Conservation (phyloP, 2,113 vertebrate species). For the Rattus rattus region DNA sequence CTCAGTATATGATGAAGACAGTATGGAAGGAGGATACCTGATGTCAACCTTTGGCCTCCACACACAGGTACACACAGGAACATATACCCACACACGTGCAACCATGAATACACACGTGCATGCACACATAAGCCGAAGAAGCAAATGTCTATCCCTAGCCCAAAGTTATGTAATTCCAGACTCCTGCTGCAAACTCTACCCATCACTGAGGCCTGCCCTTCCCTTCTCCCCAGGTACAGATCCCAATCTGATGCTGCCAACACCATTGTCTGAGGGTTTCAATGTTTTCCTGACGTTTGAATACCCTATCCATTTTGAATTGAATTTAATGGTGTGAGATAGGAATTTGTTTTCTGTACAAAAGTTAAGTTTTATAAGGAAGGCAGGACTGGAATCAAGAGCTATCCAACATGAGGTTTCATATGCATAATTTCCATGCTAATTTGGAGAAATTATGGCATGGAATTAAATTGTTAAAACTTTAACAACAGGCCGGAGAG, state of each 20-base stretch:
- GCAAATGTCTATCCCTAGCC: background rate
- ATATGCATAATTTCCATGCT: background rate
- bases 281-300: background rate
- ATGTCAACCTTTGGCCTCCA: background rate
- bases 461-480: background rate
- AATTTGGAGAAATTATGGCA: background rate
- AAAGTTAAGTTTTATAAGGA: background rate
- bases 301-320: background rate
- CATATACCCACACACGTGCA: background rate
- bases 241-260: background rate
- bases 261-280: background rate
- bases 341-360: background rate
- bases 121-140: background rate
- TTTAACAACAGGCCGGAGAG: background rate
- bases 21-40: too few relatives aligned
- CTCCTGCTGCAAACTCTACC: background rate
- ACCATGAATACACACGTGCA: background rate
- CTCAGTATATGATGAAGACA: background rate
- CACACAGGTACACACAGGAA: background rate
- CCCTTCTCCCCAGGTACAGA: background rate
- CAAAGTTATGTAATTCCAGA: background rate
- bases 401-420: background rate
- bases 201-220: background rate
- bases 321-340: background rate
- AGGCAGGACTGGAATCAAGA: background rate